A percentile compares a stretch with the other conserved stretches of the same genome.
Conservation (phyloP, 2,113 vertebrate species). For the Hyaena hyaena region DNA sequence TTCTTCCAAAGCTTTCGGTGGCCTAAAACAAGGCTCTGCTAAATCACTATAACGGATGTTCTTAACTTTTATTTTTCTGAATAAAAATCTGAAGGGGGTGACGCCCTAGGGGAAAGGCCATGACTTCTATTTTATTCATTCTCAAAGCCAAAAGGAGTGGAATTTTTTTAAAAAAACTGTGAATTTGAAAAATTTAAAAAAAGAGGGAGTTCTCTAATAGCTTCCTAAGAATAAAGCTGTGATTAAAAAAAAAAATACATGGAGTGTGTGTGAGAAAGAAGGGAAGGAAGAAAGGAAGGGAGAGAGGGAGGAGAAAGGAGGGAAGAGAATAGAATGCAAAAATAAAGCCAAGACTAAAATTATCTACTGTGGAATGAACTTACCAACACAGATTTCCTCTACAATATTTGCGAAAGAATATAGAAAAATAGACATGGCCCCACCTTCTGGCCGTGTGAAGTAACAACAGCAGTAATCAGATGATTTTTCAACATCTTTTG, state of each 20-base stretch:
- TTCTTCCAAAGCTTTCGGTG: background rate
- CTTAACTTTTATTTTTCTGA: slow-evolving; percentile 2
- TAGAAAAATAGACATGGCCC: slow-evolving; percentile 70
- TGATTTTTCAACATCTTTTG: background rate
- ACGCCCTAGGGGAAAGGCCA: background rate
- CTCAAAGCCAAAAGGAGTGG: slow-evolving; percentile 32
- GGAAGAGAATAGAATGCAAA: background rate
- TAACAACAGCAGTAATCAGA: background rate
- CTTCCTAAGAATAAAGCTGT: background rate
- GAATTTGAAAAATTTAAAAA: background rate
- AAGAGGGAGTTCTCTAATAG: background rate
- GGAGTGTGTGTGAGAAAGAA: too few relatives aligned
- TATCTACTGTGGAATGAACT: background rate
- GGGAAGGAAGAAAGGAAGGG: background rate
- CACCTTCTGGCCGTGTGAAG: slow-evolving; percentile 84
- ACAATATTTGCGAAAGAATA: background rate
- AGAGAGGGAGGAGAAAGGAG: background rate
- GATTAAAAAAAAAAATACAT: background rate
- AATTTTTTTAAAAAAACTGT: too few relatives aligned
- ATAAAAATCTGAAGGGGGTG: background rate
- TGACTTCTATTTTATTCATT: background rate
- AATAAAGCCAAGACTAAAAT: background rate
- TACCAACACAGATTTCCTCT: background rate
- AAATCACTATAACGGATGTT: background rate
- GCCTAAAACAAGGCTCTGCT: background rate